Base-by-base conservation (phyloP, 2,113 vertebrate species). In the Percina caprodes region DNA sequence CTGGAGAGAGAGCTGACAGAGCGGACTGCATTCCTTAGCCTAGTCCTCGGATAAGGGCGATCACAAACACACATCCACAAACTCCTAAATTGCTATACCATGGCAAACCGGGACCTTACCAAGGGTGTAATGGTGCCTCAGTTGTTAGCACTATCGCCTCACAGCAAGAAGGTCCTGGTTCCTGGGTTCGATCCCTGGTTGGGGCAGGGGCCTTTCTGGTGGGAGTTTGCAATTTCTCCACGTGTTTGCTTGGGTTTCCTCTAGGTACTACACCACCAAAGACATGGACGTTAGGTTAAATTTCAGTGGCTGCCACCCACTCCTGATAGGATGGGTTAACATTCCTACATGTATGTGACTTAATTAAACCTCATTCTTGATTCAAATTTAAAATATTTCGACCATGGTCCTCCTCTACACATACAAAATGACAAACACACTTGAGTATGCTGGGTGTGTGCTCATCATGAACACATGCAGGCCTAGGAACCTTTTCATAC, bases 21-120 rank as follows among this genome's bases (percentile, higher is more conserved):
- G 74, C 56, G 9, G 21, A 39, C 55, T 45, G 49, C 89, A 93
- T 92, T 94, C 90, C 88, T 90, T 45, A 74, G 77, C 46, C 55
- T 49, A 62, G 62, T 78, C 81, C 54, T 81, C 19, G 15, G 63
- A 80, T 87, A 76, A 58, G 39, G n/a, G 30, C n/a, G 61, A 84
- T 85, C 52, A 62, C 63, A 48, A 51, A 69, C 59, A 51, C 52
- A 62, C 45, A 59, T 23, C 18, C 42, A 68, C 23, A 35, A 42
- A 46, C 30, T 42, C 10, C 10, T 42, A 11, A 3, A 42, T 58
- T 7, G 42, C 52, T 30, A 23, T 49, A 46, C 59, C 11, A 33
- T 61, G 63, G 55, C 26, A 15, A 5, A 68, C 16, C 16, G 24
- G 70, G 21, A 74, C 24, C 9, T 35, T 33, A 42, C 39, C 39